Evolutionary conservation across 1,140 invertebrate species (phyloP).

Genomic region (Uloborus diversus): DNA sequence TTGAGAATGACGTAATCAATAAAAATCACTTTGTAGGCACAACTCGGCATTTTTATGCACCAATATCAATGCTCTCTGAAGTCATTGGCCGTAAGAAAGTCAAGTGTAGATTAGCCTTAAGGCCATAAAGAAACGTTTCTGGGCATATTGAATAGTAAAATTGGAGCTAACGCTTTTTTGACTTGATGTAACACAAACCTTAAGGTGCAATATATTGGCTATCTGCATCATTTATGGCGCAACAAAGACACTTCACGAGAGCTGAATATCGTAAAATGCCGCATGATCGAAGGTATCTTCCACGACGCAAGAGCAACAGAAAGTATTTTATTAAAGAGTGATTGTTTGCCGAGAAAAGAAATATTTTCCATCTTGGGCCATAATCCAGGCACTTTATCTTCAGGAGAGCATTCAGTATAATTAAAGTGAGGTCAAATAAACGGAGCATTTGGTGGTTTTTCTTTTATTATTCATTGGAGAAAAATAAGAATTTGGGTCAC

Average conservation of each 20-base stretch:
- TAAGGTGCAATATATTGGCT: constrained; percentile 25
- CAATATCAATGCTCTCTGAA: background rate
- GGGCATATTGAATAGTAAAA: constrained; percentile 42
- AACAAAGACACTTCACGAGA: constrained; percentile 40
- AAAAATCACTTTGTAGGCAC: constrained; percentile 25
- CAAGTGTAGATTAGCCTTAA: constrained; percentile 27
- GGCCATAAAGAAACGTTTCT: constrained; percentile 10
- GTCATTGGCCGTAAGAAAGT: constrained; percentile 18
- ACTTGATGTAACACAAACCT: constrained; percentile 9
- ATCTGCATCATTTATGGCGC: constrained; percentile 43
- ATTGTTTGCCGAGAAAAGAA: background rate
- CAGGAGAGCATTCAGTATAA: no score
- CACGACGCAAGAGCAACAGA: background rate
- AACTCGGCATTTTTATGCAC: constrained; percentile 26
- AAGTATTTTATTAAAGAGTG: constrained; percentile 34
- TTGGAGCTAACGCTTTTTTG: constrained; percentile 29
- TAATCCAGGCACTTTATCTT: no score
- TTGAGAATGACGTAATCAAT: no score
- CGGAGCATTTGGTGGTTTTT: no score
- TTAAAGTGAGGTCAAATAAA: no score
- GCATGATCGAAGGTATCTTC: constrained; percentile 14
- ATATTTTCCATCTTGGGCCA: no score
- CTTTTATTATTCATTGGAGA: no score
- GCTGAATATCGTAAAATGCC: constrained; percentile 33
- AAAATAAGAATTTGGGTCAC: no score